Evolutionary conservation across 2,797 vertebrate species (phyloP).

Genomic region (Ptychobarbus kaznakovi): DNA sequence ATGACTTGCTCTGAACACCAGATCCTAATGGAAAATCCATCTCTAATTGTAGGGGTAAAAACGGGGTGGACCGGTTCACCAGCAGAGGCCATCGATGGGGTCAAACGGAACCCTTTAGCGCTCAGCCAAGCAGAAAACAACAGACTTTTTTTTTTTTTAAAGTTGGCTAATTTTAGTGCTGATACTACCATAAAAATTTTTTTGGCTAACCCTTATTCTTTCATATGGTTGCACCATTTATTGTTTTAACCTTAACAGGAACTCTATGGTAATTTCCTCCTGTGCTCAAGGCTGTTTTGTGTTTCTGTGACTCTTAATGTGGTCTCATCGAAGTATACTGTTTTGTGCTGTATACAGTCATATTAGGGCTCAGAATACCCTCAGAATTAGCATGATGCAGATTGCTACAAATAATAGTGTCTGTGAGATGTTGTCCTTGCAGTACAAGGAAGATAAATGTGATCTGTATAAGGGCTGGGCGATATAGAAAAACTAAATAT

Average conservation of each 20-base stretch:
- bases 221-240: background rate
- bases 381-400: conserved; percentile 60
- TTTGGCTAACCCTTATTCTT: background rate
- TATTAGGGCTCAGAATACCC: conserved; percentile 30
- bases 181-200: background rate
- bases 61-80: conserved; percentile 56
- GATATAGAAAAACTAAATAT: background rate
- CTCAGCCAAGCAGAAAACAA: conserved; percentile 50
- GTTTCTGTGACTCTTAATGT: conserved; percentile 57
- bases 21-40: conserved; percentile 70
- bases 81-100: conserved; percentile 52
- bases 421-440: background rate
- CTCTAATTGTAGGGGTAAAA: conserved; percentile 69
- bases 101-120: conserved; percentile 44
- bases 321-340: conserved; percentile 44
- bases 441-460: background rate
- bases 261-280: conserved; percentile 6
- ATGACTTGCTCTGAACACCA: conserved; percentile 68
- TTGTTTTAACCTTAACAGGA: conserved; percentile 27
- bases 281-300: conserved; percentile 39
- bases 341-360: conserved; percentile 26
- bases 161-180: background rate
- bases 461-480: background rate
- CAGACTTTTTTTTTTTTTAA: background rate
- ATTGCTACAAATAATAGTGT: conserved; percentile 28